These are phyloP conservation scores for Hylyphantes graminicola DNA, from an alignment of 1,140 invertebrate genomes.

Conservation along the genomic window DNA sequence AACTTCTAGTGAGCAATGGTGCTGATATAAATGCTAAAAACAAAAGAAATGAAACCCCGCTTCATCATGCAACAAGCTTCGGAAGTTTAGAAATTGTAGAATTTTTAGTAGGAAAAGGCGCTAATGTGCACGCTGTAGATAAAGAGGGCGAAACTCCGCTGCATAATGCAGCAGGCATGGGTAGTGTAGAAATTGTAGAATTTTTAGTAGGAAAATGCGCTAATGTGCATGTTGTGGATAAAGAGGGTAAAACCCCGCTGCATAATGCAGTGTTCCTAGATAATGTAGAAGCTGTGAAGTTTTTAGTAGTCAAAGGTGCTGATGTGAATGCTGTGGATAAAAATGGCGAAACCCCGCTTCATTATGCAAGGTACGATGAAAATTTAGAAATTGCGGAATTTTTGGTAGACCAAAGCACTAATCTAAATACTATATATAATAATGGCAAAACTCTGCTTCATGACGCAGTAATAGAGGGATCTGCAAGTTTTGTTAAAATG, in stretches of 20 bases:
- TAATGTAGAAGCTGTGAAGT: too few species aligned
- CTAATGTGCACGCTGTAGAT: not conserved
- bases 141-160: slow-evolving; percentile 2
- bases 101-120: not conserved
- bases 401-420: too few species aligned
- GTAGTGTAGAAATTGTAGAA: not conserved
- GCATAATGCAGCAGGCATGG: not conserved
- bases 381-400: too few species aligned
- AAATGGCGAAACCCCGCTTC: too few species aligned
- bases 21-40: slow-evolving; percentile 6
- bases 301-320: too few species aligned
- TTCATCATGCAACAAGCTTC: not conserved
- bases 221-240: slow-evolving; percentile 14
- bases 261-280: not conserved
- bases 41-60: not conserved
- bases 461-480: too few species aligned
- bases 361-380: too few species aligned
- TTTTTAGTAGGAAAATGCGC: not conserved
- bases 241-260: not conserved
- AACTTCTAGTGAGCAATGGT: not conserved
- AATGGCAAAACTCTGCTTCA: too few species aligned
- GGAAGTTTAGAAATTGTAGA: not conserved
- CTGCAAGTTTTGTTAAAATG: not conserved
- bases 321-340: too few species aligned
- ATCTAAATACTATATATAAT: too few species aligned